Percentiles rank a stretch among this genome's conserved stretches.
Evolutionary conservation across 2,888 invertebrate species (phyloP).

Genomic region (Melanostoma mellinum): DNA sequence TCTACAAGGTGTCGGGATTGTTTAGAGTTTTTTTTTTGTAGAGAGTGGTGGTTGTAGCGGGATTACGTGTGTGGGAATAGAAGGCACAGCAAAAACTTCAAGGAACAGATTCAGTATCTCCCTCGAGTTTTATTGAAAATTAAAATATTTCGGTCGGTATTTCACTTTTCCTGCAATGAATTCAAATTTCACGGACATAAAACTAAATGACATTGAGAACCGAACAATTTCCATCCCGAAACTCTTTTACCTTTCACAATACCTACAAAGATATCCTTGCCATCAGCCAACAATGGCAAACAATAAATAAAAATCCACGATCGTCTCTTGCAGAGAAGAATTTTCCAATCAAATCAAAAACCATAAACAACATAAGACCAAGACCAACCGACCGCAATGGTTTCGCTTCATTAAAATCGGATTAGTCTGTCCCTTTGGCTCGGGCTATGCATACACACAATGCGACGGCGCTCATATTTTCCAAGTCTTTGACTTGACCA

Average conservation of each 20-base stretch:
- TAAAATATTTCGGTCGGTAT: no score
- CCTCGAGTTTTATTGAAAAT: no score
- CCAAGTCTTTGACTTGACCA: constrained; percentile 36
- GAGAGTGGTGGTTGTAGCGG: no score
- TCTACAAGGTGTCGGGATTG: constrained; percentile 58
- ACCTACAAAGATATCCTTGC: neutral
- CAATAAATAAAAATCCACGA: constrained; percentile 32
- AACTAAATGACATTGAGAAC: constrained; percentile 25
- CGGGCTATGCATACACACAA: constrained; percentile 11
- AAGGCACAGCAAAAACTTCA: no score
- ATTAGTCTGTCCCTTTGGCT: constrained; percentile 76
- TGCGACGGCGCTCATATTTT: constrained; percentile 48
- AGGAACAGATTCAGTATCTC: no score
- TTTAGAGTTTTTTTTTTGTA: constrained; percentile 2
- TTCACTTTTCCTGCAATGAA: no score
- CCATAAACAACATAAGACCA: constrained; percentile 65
- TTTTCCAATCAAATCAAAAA: constrained; percentile 69
- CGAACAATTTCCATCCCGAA: constrained; percentile 33
- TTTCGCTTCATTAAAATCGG: constrained; percentile 82
- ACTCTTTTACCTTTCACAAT: constrained; percentile 35
- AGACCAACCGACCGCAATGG: constrained; percentile 78
- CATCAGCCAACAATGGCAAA: constrained; percentile 28
- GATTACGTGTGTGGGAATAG: no score
- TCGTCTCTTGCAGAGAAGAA: constrained; percentile 22
- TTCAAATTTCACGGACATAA: constrained; percentile 52